Base-by-base conservation (phyloP, 1,140 invertebrate genomes). In the Plectrocnemia conspersa region DNA sequence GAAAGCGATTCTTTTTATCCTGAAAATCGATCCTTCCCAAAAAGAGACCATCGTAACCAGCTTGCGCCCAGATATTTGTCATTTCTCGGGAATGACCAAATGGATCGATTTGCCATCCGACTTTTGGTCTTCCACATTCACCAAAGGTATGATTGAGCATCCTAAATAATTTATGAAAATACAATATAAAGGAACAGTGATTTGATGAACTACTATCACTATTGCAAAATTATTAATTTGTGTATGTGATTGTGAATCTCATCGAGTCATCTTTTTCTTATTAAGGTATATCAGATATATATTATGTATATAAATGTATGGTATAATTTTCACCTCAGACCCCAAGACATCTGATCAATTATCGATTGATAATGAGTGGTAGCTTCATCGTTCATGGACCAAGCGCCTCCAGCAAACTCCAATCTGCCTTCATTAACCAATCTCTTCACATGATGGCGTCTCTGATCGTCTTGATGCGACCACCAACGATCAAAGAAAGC, bases 401-500 rank as follows among this genome's bases (percentile, higher is more conserved):
- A 84, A 22, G 79, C 73, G 0, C 85, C 85, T 6, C 78, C 78
- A 49, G 82, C 84, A 64, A 93, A 88, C 70, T 91, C 87, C 7
- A 93, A 68, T 35, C 81, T 79, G 15, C 85, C 87, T 48, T 74
- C 71, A 13, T 69, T 64, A 1, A 82, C 77, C 36, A 74, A 41
- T 9, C 59, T 10, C 83, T 88, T 66, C 21, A 54, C 54, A 1
- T 52, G 19, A 9, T 42, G 13, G n/a, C 41, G 24, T 7, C 25
- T 13, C 19, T 56, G 41, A 2, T 38, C 41, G 11, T 32, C 40
- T 64, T 92, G 88, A 32, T 86, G 76, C 24, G 79, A 72, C 86
- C 89, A 93, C 93, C 93, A 97, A 64, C 86, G 80, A 77, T 84
- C 89, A 58, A 97, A 88, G 70, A 86, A 97, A 1, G 88, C 88